Conservation (phyloP, 2,113 vertebrate genomes). For the Synodontis membranacea region DNA sequence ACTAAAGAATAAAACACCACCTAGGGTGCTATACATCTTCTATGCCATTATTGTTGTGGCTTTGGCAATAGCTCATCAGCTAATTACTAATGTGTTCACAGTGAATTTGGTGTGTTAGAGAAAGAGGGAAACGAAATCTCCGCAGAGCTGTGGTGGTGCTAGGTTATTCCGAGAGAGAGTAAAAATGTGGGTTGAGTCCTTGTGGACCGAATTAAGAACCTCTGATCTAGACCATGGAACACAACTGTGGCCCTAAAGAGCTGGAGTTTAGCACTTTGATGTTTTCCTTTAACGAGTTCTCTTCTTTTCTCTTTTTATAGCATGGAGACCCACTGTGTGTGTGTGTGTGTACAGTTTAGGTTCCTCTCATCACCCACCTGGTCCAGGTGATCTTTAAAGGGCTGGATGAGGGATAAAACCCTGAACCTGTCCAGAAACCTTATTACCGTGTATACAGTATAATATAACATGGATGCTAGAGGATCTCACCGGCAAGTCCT, state of each 20-base stretch:
- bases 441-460: background rate
- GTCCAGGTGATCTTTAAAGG: background rate
- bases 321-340: background rate
- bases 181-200: constrained; percentile 13
- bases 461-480: background rate
- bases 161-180: background rate
- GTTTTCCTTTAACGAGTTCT: background rate
- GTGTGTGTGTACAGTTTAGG: background rate
- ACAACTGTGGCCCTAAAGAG: background rate
- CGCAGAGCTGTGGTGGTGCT: background rate
- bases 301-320: background rate
- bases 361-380: background rate
- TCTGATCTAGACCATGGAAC: background rate
- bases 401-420: background rate
- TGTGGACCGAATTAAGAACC: background rate
- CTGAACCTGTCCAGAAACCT: background rate
- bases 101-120: background rate
- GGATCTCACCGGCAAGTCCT: constrained; percentile 80
- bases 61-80: background rate
- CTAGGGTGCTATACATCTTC: background rate
- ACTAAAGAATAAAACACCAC: background rate
- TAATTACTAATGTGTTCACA: background rate
- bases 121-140: constrained; percentile 5
- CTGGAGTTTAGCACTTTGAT: background rate
- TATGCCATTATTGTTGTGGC: background rate